Evolutionary conservation across 2,888 invertebrate species (phyloP).

Genomic region (Andrena bucephala): DNA sequence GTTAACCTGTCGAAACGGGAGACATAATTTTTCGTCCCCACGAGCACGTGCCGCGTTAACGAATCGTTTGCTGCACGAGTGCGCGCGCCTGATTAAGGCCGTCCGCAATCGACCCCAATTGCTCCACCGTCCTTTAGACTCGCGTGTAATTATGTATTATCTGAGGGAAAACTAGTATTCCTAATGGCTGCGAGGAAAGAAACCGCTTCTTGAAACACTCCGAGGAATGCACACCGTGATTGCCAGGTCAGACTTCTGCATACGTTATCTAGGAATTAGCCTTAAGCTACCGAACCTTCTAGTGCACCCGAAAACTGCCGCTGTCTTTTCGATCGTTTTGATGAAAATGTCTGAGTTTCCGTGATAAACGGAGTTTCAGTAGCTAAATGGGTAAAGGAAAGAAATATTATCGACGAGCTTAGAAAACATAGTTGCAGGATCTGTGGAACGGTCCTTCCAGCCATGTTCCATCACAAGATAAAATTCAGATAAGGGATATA

Average conservation of each 20-base stretch:
- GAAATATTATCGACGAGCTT: not conserved
- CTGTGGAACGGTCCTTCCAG: conserved; percentile 1
- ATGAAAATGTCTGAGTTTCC: not conserved
- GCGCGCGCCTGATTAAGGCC: conserved; percentile 41
- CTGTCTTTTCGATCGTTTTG: not conserved
- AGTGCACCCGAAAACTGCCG: not conserved
- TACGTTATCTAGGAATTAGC: conserved; percentile 6
- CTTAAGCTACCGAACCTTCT: not conserved
- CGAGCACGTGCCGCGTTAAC: conserved; percentile 11
- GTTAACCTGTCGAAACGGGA: conserved; percentile 13
- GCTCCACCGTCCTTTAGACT: conserved; percentile 27
- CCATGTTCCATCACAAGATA: conserved; percentile 12
- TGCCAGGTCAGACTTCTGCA: not conserved
- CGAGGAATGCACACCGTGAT: conserved; percentile 4
- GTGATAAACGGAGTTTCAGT: not conserved
- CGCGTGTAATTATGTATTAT: conserved; percentile 39
- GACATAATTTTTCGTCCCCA: conserved; percentile 1
- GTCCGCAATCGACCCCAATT: conserved; percentile 61
- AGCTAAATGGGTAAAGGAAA: not conserved
- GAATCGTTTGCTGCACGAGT: conserved; percentile 25
- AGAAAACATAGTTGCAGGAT: conserved; percentile 12
- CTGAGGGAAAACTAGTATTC: not conserved
- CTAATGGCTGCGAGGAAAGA: conserved; percentile 1
- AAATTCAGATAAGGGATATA: conserved; percentile 36
- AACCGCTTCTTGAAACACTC: not conserved